A percentile compares a stretch with the other conserved stretches of the same genome.
phyloP scores from a whole-genome alignment of 2,888 invertebrate species.

The Venustoraphidia nigricollis region DNA sequence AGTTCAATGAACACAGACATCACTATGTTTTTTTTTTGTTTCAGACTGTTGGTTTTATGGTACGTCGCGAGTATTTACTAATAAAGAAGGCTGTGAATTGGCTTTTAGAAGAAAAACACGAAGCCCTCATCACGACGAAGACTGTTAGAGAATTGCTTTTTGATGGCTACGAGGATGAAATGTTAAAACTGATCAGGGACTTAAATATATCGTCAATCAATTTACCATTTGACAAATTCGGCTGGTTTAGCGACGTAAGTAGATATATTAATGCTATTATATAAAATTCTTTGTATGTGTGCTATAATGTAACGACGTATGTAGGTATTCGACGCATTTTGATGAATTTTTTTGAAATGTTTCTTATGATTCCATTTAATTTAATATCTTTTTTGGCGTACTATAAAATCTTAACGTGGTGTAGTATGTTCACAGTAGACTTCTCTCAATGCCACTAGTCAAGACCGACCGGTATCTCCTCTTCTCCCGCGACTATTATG shows the following conservation, averaged over 20 bases:
- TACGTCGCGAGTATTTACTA: slow-evolving; percentile 30
- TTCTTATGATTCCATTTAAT: too few species aligned
- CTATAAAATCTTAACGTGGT: too few species aligned
- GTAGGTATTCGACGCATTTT: too few species aligned
- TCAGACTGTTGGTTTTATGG: slow-evolving; percentile 47
- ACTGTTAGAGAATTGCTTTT: slow-evolving; percentile 56
- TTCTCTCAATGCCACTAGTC: too few species aligned
- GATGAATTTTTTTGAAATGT: too few species aligned
- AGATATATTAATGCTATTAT: neutral
- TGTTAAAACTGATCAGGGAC: slow-evolving; percentile 40
- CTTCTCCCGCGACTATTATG: too few species aligned
- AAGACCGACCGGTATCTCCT: too few species aligned
- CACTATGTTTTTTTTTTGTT: slow-evolving; percentile 9
- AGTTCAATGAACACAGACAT: too few species aligned
- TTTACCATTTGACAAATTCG: slow-evolving; percentile 64
- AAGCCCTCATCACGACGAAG: slow-evolving; percentile 40
- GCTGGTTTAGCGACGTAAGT: slow-evolving; percentile 68
- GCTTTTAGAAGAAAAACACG: slow-evolving; percentile 36
- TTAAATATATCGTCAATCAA: slow-evolving; percentile 32
- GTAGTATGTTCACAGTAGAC: too few species aligned
- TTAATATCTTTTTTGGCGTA: too few species aligned
- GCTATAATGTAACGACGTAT: too few species aligned
- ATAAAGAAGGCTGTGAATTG: slow-evolving; percentile 34
- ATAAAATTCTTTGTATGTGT: too few species aligned
- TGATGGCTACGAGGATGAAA: slow-evolving; percentile 62